A percentile compares a stretch with the other conserved stretches of the same genome.
Conservation (phyloP, 2,888 invertebrate genomes). For the Philonicus albiceps region DNA sequence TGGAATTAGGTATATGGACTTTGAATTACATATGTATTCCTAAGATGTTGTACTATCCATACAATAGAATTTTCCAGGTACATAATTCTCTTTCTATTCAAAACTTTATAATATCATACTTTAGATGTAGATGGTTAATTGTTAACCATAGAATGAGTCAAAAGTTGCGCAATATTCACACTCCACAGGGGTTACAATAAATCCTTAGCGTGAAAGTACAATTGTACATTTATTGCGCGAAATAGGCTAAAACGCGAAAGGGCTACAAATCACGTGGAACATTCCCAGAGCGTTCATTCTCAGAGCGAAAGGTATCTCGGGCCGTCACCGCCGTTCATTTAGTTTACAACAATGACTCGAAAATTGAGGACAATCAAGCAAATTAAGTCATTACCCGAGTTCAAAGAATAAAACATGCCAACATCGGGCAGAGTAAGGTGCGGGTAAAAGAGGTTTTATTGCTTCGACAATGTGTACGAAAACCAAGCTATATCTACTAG, state of each 20-base stretch:
- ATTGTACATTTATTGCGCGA: background rate
- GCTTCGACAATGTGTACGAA: background rate
- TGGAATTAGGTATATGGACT: background rate
- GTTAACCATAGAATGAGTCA: background rate
- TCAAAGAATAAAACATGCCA: background rate
- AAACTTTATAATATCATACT: background rate
- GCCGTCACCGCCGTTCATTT: background rate
- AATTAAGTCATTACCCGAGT: conserved; percentile 42
- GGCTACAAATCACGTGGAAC: background rate
- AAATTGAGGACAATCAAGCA: conserved; percentile 45
- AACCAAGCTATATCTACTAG: background rate
- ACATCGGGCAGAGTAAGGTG: background rate
- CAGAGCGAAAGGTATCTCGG: background rate
- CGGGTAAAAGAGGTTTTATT: background rate
- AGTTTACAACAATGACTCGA: conserved; percentile 23
- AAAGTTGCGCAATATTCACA: background rate
- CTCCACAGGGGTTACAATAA: background rate
- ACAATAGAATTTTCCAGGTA: background rate
- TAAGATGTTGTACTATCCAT: background rate
- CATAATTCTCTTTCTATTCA: background rate
- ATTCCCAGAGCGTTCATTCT: background rate
- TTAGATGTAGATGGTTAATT: background rate
- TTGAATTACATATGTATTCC: background rate
- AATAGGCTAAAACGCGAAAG: background rate
- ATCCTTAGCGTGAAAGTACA: background rate